A percentile compares a stretch with the other conserved stretches of the same genome.
These are phyloP conservation scores for Empidonax traillii DNA, from an alignment of 2,113 vertebrate genomes.

Conservation along the genomic window DNA sequence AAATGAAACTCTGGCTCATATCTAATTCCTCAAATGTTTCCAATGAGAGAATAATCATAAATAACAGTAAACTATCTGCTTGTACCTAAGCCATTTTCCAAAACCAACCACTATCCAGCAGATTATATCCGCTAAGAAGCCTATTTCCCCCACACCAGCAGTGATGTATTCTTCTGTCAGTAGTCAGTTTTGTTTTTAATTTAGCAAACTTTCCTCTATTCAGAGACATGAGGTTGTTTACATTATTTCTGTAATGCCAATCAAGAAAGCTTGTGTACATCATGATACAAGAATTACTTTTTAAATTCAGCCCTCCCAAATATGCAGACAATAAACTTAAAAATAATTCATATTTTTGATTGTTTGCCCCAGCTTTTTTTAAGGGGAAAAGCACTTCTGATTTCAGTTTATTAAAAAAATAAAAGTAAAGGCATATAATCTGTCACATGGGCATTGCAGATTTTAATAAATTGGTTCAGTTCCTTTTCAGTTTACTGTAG, in stretches of 20 bases:
- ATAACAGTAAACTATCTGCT: not conserved
- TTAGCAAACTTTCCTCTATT: not conserved
- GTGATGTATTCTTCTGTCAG: not conserved
- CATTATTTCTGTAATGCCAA: not conserved
- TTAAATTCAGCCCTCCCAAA: not conserved
- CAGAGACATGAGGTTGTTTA: not conserved
- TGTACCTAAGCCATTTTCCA: not conserved
- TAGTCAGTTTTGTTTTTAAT: not conserved
- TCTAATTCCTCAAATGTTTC: not conserved
- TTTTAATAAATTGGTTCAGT: not conserved
- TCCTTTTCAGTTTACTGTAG: not conserved
- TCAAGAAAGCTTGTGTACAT: not conserved
- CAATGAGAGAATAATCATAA: not conserved
- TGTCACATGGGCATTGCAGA: not conserved
- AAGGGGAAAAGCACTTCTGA: not conserved
- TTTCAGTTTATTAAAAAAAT: not conserved
- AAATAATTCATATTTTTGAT: not conserved
- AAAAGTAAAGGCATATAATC: not conserved
- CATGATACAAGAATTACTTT: accelerated
- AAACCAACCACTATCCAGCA: not conserved
- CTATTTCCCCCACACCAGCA: not conserved
- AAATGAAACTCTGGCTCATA: not conserved
- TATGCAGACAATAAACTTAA: not conserved
- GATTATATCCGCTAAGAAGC: not conserved
- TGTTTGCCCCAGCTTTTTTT: not conserved